Percentiles rank a stretch among this genome's conserved stretches.
phyloP scores from a whole-genome alignment of 2,888 invertebrate species.

The Argynnis bischoffii region DNA sequence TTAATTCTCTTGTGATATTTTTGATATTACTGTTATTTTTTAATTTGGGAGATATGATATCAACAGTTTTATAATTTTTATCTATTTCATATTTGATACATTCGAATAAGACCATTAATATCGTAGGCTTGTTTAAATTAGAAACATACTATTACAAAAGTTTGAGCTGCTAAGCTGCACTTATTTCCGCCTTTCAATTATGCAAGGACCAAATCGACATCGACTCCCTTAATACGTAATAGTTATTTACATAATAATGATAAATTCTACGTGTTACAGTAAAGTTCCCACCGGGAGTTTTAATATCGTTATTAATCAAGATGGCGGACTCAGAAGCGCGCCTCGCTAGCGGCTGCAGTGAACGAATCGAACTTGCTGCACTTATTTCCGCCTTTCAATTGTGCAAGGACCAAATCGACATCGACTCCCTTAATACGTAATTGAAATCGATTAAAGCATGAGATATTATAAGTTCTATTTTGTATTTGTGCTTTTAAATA shows the following conservation, averaged over 20 bases:
- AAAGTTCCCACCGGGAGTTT: slow-evolving; percentile 90
- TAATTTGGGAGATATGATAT: no score
- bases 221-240: no score
- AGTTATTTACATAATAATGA: neutral
- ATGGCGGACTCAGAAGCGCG: slow-evolving; percentile 95
- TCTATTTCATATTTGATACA: no score
- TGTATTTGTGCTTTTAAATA: slow-evolving; percentile 1
- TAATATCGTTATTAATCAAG: slow-evolving; percentile 90
- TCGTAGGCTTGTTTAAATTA: no score
- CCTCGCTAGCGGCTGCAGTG: slow-evolving; percentile 92
- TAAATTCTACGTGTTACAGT: slow-evolving; percentile 78
- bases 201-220: no score
- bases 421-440: slow-evolving; percentile 42
- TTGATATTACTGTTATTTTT: no score
- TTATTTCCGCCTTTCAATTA: no score
- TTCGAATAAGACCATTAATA: no score
- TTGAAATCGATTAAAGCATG: slow-evolving; percentile 5
- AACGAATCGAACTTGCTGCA: slow-evolving; percentile 94
- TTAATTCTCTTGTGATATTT: no score
- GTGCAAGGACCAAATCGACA: slow-evolving; percentile 83
- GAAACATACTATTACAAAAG: slow-evolving; percentile 43
- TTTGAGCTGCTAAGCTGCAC: no score
- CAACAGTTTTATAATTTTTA: no score
- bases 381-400: slow-evolving; percentile 94
- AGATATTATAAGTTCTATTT: neutral